Evolutionary conservation across 37 sponge, comb jelly and placozoan species (phyloP).

Genomic region (Halichondria panicea): DNA sequence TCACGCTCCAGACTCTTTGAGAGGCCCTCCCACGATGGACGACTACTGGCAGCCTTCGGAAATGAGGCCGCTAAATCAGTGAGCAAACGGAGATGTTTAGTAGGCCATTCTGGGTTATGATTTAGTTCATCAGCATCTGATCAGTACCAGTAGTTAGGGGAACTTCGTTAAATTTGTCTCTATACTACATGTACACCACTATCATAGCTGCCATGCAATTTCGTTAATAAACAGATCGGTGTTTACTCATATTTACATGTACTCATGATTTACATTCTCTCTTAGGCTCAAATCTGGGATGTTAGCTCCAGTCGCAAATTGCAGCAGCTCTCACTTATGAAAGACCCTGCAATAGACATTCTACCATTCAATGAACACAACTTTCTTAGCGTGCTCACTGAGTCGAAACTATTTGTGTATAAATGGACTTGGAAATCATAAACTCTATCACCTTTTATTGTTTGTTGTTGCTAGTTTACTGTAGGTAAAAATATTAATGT

Average conservation of each 20-base stretch:
- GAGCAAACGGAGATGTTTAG: constrained; percentile 7
- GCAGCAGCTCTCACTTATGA: constrained; percentile 48
- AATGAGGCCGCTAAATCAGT: constrained; percentile 71
- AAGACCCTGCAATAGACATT: constrained; percentile 56
- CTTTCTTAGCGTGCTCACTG: constrained; percentile 62
- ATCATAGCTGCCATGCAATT: too few relatives aligned
- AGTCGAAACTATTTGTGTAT: constrained; percentile 39
- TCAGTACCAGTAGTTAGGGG: too few relatives aligned
- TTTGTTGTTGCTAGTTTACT: too few relatives aligned
- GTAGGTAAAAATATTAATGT: too few relatives aligned
- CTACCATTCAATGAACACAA: constrained; percentile 21
- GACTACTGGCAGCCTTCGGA: constrained; percentile 63
- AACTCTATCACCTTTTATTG: too few relatives aligned
- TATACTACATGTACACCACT: too few relatives aligned
- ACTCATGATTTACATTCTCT: too few relatives aligned
- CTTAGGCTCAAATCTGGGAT: constrained; percentile 69
- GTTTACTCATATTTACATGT: too few relatives aligned
- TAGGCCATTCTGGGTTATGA: too few relatives aligned
- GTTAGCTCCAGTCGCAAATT: constrained; percentile 18
- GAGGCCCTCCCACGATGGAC: constrained; percentile 40
- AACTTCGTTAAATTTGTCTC: too few relatives aligned
- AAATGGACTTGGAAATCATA: constrained; percentile 53
- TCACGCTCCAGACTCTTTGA: constrained; percentile 72
- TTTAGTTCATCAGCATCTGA: too few relatives aligned
- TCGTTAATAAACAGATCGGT: too few relatives aligned